These are phyloP conservation scores for Dolichallabes microphthalmus DNA, from an alignment of 2,113 vertebrate genomes.

Conservation along the genomic window DNA sequence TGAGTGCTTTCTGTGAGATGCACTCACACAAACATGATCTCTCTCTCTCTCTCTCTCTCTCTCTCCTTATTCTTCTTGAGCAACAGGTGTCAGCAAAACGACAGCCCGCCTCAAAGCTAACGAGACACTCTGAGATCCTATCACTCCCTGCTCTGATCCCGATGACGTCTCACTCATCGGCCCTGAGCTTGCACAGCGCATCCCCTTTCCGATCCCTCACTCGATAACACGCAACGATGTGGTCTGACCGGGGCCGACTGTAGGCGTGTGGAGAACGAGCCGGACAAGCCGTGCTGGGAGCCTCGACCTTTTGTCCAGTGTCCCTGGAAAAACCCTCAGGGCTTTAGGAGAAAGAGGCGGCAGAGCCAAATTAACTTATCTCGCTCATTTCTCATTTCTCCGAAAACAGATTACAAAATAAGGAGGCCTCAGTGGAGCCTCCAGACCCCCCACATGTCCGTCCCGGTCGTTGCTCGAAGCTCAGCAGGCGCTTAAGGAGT, in stretches of 20 bases:
- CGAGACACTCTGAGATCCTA: slow-evolving; percentile 26
- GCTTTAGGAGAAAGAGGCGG: slow-evolving; percentile 64
- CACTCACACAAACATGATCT: slow-evolving; percentile 16
- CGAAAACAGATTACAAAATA: slow-evolving; percentile 75
- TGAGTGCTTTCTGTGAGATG: slow-evolving; percentile 31
- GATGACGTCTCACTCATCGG: slow-evolving; percentile 63
- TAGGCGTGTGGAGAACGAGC: slow-evolving; percentile 66
- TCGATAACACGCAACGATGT: slow-evolving; percentile 71
- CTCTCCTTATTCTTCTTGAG: neutral
- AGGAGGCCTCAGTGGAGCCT: slow-evolving; percentile 63
- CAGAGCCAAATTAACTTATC: slow-evolving; percentile 66
- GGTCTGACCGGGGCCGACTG: slow-evolving; percentile 63
- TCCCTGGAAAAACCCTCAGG: slow-evolving; percentile 67
- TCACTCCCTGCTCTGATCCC: neutral
- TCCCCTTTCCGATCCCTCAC: slow-evolving; percentile 63
- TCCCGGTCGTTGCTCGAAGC: slow-evolving; percentile 58
- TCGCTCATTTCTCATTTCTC: slow-evolving; percentile 70
- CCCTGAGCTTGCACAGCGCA: slow-evolving; percentile 34
- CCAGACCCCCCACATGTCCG: slow-evolving; percentile 62
- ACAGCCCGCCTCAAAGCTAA: slow-evolving; percentile 16
- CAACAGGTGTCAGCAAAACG: slow-evolving; percentile 31
- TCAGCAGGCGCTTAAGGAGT: slow-evolving; percentile 69
- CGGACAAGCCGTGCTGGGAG: slow-evolving; percentile 54
- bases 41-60: neutral
- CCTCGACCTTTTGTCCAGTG: slow-evolving; percentile 67